These are phyloP conservation scores for Macroramphosus scolopax DNA, from an alignment of 2,797 vertebrate species.

Conservation along the genomic window DNA sequence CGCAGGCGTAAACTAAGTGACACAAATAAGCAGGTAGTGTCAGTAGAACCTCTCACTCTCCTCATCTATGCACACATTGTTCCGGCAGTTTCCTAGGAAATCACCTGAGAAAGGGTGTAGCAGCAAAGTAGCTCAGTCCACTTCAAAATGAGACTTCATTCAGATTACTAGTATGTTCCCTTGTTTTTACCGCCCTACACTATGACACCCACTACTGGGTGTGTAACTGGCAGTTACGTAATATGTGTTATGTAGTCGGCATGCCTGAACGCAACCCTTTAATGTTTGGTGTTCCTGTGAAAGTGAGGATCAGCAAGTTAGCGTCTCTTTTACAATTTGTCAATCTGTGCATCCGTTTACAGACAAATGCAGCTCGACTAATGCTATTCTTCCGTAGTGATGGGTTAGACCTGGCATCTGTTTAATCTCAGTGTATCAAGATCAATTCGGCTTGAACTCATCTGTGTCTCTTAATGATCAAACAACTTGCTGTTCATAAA, in stretches of 20 bases:
- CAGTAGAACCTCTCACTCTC: neutral
- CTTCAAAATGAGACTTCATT: constrained; percentile 35
- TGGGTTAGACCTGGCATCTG: too few relatives aligned
- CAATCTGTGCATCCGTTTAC: neutral
- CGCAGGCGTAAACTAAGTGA: constrained; percentile 6
- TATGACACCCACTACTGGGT: constrained; percentile 38
- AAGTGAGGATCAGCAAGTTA: too few relatives aligned
- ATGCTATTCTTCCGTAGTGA: neutral
- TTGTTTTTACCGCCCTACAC: constrained; percentile 27
- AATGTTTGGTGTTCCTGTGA: too few relatives aligned
- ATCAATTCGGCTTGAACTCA: constrained; percentile 4
- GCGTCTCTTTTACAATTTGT: constrained; percentile 1
- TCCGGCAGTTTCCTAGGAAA: constrained; percentile 48
- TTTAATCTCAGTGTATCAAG: too few relatives aligned
- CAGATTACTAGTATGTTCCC: constrained; percentile 46
- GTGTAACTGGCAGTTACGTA: constrained; percentile 55
- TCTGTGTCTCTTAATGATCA: neutral
- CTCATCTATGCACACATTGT: neutral
- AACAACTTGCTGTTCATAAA: too few relatives aligned
- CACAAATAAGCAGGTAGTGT: neutral
- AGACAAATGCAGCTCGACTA: neutral
- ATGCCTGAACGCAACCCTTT: constrained; percentile 48
- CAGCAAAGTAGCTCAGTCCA: constrained; percentile 20
- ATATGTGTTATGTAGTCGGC: constrained; percentile 45
- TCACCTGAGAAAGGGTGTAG: constrained; percentile 24